Evolutionary conservation across 1,140 invertebrate species (phyloP), one percentile per base, ranked within the genome.

Genomic region (Anoplolepis gracilipes): DNA sequence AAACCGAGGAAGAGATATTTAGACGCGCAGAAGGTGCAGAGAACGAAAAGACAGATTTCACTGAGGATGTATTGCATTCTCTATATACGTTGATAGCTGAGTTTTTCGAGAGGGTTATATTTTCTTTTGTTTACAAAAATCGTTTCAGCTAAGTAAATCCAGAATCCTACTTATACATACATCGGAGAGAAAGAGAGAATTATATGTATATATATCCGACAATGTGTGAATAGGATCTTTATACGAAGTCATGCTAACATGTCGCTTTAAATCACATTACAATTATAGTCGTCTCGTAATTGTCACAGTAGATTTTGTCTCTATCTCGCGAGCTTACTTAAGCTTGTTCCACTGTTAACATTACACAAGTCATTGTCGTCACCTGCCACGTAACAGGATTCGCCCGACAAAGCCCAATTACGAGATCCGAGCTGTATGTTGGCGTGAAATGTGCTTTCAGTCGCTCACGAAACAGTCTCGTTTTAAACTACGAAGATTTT

Each of bases 1-100:
- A 61, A 81, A 59, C 28, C 36, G 75, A 57, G 81, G 75, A 81
- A 78, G 88, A 86, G 85, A 89, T 87, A 84, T 64, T 85, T 77
- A 76, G 67, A 64, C 79, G 73, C 22, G 67, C 65, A 61, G 67
- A 59, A 42, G 73, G 13, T 33, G 36, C n/a, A n/a, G 42, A 42
- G 13, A 33, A 22, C 28, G 61, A 76, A 61, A 16, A 49, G 49
- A 49, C 0, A 49, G 39, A n/a, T 67, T 64, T 72, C 11, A 62
- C 13, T 28, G 39, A 76, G 39, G n/a, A 64, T 33, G 22, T 22
- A 64, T 64, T 25, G 76, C 8, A 79, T 65, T 77, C 53, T 77
- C 36, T 22, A 42, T 16, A 3, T 36, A 4, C 2, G 22, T 30
- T 6, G 61, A 22, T 33, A 13, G 36, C 22, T 33, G 53, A 36